Evolutionary conservation across 2,888 invertebrate species (phyloP), one percentile per base, ranked within the genome.

Genomic region (Mellilla xanthometata): DNA sequence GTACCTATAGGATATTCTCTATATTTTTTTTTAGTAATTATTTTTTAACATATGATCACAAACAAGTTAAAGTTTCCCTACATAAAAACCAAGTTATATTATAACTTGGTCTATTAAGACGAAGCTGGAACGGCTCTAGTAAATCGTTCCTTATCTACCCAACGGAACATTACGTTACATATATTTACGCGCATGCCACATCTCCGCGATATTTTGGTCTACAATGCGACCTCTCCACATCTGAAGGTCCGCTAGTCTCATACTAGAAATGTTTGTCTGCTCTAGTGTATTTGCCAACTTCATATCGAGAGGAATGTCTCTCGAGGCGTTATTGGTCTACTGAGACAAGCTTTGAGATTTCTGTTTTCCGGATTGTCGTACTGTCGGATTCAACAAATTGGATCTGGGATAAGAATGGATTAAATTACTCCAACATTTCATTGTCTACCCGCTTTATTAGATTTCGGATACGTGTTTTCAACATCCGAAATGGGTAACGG

Each of bases 241-340:
- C 64, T 64, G 74, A 77, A 76, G 77, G 76, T 73, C 69, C 71
- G 57, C 23, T 45, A 44, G 50, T 57, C 65, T 66, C 56, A 64
- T 59, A 53, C 53, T 63, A 49, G 43, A 60, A 43, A 66, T 62
- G 56, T 55, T 64, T 60, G 26, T 12, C 15, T 56, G 40, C 32
- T 58, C 54, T 55, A 26, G 41, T 29, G 28, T 19, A 58, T 28
- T 30, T 67, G 70, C 70, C 67, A 72, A 68, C 32, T 53, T 48
- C 45, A 43, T 39, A 3, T 12, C 26, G 8, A 46, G 6, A 22
- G 45, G 41, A 42, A 50, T 50, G 44, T 46, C 31, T 22, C 30
- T 26, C 13, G n/a, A 2, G 33, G 27, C 29, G 38, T 44, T 44
- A 43, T 43, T 43, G 35, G 39, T 43, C 43, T 35, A 27, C 33